A percentile compares a stretch with the other conserved stretches of the same genome.
phyloP scores from a whole-genome alignment of 2,113 vertebrate genomes.

The Tachysurus vachellii region DNA sequence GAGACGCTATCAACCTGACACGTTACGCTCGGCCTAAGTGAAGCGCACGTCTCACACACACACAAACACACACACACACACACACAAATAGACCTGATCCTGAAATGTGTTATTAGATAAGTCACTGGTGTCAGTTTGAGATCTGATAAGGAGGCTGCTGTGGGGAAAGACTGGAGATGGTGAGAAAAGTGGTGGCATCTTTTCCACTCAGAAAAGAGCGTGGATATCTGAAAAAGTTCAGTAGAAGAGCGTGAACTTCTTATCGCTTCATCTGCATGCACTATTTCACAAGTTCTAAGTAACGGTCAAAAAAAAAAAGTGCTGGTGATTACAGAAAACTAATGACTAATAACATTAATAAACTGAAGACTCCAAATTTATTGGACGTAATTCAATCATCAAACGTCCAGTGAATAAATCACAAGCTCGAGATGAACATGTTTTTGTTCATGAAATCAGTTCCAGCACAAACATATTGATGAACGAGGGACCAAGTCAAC shows the following conservation, averaged over 20 bases:
- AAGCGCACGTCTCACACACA: neutral
- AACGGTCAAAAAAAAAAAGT: conserved; percentile 2
- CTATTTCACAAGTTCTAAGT: conserved; percentile 9
- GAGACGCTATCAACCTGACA: neutral
- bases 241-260: neutral
- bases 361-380: too few relatives aligned
- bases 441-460: neutral
- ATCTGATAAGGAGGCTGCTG: conserved; percentile 26
- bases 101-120: conserved; percentile 43
- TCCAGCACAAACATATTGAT: neutral
- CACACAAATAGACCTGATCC: neutral
- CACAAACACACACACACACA: neutral
- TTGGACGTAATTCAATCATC: neutral
- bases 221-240: conserved; percentile 27
- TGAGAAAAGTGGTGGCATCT: neutral
- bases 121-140: conserved; percentile 24
- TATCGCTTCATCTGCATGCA: conserved; percentile 21
- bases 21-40: neutral
- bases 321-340: too few relatives aligned
- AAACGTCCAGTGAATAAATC: neutral
- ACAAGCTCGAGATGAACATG: too few relatives aligned
- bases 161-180: conserved; percentile 7
- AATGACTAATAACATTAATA: neutral
- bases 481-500: neutral
- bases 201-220: conserved; percentile 12